phyloP scores from a whole-genome alignment of 1,140 invertebrate genomes.

The Coptotermes formosanus region DNA sequence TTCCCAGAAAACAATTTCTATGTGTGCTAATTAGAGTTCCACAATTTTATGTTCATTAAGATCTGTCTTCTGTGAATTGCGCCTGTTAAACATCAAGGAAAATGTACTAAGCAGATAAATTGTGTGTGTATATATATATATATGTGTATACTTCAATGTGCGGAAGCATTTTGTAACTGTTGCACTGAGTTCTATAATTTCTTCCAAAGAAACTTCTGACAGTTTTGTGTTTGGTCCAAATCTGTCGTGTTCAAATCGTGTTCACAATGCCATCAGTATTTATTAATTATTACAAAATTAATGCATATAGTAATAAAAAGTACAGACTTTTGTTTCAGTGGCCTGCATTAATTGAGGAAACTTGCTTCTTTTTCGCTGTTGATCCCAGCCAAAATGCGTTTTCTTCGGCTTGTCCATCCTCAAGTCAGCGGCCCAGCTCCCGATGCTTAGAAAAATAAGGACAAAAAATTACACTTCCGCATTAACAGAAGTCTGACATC shows the following conservation, averaged over 20 bases:
- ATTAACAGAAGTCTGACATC: background rate
- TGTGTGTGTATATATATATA: no score
- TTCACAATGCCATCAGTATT: background rate
- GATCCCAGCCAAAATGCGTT: background rate
- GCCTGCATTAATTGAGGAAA: background rate
- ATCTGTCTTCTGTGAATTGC: no score
- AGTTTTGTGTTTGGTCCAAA: background rate
- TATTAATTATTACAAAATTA: background rate
- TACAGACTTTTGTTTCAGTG: background rate
- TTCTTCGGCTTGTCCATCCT: background rate
- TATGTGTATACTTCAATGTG: no score
- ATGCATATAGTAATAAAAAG: no score
- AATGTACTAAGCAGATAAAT: no score
- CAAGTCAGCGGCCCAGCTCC: background rate
- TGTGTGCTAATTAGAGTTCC: no score
- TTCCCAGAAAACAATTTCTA: no score
- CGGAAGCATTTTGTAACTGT: no score
- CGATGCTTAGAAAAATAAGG: background rate
- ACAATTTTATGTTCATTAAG: no score
- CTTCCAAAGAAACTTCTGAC: background rate
- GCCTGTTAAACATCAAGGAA: no score
- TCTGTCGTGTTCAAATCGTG: background rate
- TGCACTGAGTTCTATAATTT: no score
- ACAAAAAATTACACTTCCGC: background rate
- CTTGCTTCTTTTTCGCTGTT: background rate